Evolutionary conservation across 1,140 invertebrate genomes (phyloP), one percentile per base, ranked within the genome.

Genomic region (Platyura marginata): DNA sequence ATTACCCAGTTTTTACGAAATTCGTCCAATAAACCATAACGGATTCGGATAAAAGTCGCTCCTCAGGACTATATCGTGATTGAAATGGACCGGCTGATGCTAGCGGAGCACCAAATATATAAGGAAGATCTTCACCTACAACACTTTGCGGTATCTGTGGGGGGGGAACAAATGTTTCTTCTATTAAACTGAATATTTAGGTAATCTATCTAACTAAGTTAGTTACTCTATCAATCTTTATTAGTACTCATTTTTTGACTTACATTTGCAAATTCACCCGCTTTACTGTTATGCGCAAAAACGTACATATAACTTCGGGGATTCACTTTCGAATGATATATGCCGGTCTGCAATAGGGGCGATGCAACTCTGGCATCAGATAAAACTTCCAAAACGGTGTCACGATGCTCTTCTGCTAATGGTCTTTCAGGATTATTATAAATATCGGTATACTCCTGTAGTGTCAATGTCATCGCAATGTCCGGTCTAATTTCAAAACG

Each of bases 101-200:
- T 34, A 96, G 59, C 8, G 92, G 91, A 9, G 87, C 80, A 3
- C 92, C 92, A 45, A 96, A 80, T 21, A 94, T 70, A 53, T 92
- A 96, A 1, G 88, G 76, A 51, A 97, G 54, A 54, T 96, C 91
- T 57, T 95, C 89, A 1, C 91, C 91, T 49, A 82, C 75, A 6
- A 91, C 74, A 46, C 68, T 73, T 54, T 73, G 72, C 22, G 59
- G 55, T 41, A 61, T 41, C 56, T 61, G 49, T 18, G 11, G 15
- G 15, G 5, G 13, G 13, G 6, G 25, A 13, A 8, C 6, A 29
- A 6, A 29, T 29, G 6, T 29, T 13, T 29, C 25, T 29, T 36
- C n/a, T n/a, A n/a, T n/a, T n/a, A n/a, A n/a, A n/a, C n/a, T n/a
- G n/a, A n/a, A n/a, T n/a, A n/a, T n/a, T n/a, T n/a, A n/a, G n/a